These are phyloP conservation scores for Vultur gryphus DNA, from an alignment of 2,797 vertebrate species.

Conservation along the genomic window DNA sequence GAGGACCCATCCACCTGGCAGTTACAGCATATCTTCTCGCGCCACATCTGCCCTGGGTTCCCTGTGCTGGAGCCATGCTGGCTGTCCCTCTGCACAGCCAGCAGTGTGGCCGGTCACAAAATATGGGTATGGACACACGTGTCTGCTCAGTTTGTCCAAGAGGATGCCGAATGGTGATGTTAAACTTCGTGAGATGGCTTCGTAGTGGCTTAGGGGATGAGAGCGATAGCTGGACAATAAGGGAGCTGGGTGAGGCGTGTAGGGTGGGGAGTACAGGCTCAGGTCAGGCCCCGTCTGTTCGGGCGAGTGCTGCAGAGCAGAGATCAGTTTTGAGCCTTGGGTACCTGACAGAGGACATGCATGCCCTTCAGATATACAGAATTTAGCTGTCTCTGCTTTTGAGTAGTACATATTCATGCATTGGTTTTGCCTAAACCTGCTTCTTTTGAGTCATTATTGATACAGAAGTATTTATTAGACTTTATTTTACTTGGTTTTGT, in stretches of 20 bases:
- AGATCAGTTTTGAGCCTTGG: neutral
- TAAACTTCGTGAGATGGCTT: neutral
- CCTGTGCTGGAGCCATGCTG: neutral
- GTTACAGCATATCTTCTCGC: rapidly evolving
- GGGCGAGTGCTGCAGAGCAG: neutral
- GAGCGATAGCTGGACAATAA: rapidly evolving
- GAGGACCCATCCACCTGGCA: neutral
- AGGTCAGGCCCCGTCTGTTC: neutral
- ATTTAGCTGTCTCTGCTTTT: neutral
- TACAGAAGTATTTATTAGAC: neutral
- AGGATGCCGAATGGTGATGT: no score
- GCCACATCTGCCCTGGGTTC: neutral
- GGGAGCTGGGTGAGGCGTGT: neutral
- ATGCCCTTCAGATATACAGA: neutral
- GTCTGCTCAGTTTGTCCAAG: neutral
- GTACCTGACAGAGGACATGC: rapidly evolving
- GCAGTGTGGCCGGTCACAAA: neutral
- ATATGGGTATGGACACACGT: rapidly evolving
- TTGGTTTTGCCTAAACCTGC: neutral
- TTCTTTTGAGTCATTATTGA: neutral
- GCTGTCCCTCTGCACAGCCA: neutral
- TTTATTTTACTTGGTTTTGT: neutral
- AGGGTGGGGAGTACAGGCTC: neutral
- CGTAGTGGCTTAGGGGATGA: rapidly evolving
- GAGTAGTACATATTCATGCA: neutral